Evolutionary conservation across 2,113 vertebrate genomes (phyloP), one percentile per base, ranked within the genome.

Genomic region (Electrona antarctica): DNA sequence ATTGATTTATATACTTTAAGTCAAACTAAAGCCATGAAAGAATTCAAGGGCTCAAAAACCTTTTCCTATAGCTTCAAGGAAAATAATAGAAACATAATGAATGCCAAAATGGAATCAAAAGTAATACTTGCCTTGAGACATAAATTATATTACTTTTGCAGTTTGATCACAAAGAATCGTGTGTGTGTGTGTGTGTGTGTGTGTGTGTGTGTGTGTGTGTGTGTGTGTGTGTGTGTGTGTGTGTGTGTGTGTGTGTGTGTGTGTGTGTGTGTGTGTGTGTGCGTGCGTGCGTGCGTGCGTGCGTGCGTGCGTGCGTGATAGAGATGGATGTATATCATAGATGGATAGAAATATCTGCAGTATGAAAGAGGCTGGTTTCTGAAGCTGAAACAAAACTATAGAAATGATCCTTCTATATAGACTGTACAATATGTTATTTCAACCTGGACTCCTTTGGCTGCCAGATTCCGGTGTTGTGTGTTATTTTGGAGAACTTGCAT

Each of bases 361-460:
- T 80, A 64, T 74, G 57, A 64, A 52, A 58, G 29, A 28, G 21
- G 41, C 45, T 47, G 57, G 50, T 49, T 11, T 29, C 64, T 21
- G 55, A 71, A 29, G 69, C 14, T 14, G 51, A 55, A 75, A 60
- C 79, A 64, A 78, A 81, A 52, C 51, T 62, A 78, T 33, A 33
- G 29, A 33, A 33, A 33, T 80, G 67, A 73, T 80, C 67, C 56
- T 78, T 47, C 60, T 64, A 21, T 33, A 33, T 33, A 33, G 29
- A 33, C 6, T 4, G 3, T 55, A 67, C 71, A 57, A 60, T 67
- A 82, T 83, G 72, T 81, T 85, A 78, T 85, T 85, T 87, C 58
- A 79, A 45, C 70, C 63, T 74, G 51, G 60, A 67, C 13, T 8
- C 49, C 73, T 75, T 60, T 60, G 69, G 13, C 73, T 77, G 70